Base-by-base conservation (phyloP, 2,888 invertebrate species). In the Thereva unica region DNA sequence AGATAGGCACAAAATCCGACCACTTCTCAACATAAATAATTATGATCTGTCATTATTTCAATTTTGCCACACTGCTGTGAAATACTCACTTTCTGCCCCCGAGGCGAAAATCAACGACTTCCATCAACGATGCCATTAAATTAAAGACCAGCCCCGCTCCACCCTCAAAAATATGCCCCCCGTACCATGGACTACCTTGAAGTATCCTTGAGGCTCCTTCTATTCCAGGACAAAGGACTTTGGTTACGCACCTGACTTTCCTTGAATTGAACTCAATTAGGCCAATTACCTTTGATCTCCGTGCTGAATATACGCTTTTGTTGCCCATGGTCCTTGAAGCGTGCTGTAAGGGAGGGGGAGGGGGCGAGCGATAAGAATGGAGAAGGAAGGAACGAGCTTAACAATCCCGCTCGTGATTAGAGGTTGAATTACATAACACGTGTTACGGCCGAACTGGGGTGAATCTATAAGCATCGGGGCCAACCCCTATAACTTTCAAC, bases 241-340 rank as follows among this genome's bases (percentile, higher is more conserved):
- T 55, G 42, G 54, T 50, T 50, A 65, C 54, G 55, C 66, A 69
- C 69, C 69, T 69, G 69, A 67, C 55, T 65, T 64, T 61, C 9
- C 50, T n/a, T 50, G 45, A 67, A 65, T 65, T 61, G 49, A 53
- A 63, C 63, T 67, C 63, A 69, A 69, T 69, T 69, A 67, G 56
- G 59, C 67, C 66, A 69, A 69, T 69, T 67, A 69, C 67, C 67
- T 69, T 69, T 69, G 69, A 69, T 67, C 64, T 67, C 23, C 41
- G 55, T 64, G n/a, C 23, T 45, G 59, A 59, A 61, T 61, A 61
- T 12, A 47, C 6, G 5, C 49, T n/a, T 55, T 49, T 55, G 8
- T 35, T 53, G n/a, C 35, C 10, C 44, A 57, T 44, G 23, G 42
- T 45, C 10, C 34, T 50, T 42, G 9, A 42, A 42, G 63, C 34